phyloP scores from a whole-genome alignment of 2,888 invertebrate species.

The Leptodirus hochenwartii region DNA sequence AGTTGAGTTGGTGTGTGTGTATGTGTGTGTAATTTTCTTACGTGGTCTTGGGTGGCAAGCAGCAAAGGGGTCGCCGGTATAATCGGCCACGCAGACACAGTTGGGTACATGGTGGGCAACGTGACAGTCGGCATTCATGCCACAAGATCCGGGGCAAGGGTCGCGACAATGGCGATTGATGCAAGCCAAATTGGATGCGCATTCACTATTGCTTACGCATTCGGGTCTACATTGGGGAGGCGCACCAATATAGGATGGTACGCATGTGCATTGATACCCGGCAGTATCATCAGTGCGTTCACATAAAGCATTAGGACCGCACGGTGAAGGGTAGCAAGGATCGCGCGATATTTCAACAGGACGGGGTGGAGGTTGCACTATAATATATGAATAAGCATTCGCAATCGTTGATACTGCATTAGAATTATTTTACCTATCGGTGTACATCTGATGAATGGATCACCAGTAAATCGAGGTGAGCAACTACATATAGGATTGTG shows the following conservation, averaged over 20 bases:
- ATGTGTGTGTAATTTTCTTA: slow-evolving; percentile 31
- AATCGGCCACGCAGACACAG: slow-evolving; percentile 48
- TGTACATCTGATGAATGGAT: slow-evolving; percentile 33
- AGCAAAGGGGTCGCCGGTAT: slow-evolving; percentile 47
- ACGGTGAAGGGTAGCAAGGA: slow-evolving; percentile 52
- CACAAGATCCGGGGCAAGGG: slow-evolving; percentile 59
- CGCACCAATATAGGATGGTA: slow-evolving; percentile 50
- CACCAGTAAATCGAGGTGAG: slow-evolving; percentile 32
- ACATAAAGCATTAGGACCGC: slow-evolving; percentile 42
- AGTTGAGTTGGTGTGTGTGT: too few species aligned
- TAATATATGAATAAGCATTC: background rate
- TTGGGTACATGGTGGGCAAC: slow-evolving; percentile 57
- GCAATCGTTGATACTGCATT: slow-evolving; percentile 3
- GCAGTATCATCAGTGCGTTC: slow-evolving; percentile 24
- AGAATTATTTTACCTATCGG: slow-evolving; percentile 16
- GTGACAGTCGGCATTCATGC: slow-evolving; percentile 48
- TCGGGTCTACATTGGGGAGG: slow-evolving; percentile 53
- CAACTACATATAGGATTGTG: slow-evolving; percentile 44
- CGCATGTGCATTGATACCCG: slow-evolving; percentile 43
- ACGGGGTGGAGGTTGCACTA: slow-evolving; percentile 10
- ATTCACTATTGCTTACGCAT: slow-evolving; percentile 55
- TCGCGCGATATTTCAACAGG: slow-evolving; percentile 18
- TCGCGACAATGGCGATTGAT: slow-evolving; percentile 51
- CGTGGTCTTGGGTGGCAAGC: slow-evolving; percentile 35
- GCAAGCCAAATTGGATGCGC: slow-evolving; percentile 46